Evolutionary conservation across 2,888 invertebrate genomes (phyloP), one percentile per base, ranked within the genome.

Genomic region (Euzophera pinguis): DNA sequence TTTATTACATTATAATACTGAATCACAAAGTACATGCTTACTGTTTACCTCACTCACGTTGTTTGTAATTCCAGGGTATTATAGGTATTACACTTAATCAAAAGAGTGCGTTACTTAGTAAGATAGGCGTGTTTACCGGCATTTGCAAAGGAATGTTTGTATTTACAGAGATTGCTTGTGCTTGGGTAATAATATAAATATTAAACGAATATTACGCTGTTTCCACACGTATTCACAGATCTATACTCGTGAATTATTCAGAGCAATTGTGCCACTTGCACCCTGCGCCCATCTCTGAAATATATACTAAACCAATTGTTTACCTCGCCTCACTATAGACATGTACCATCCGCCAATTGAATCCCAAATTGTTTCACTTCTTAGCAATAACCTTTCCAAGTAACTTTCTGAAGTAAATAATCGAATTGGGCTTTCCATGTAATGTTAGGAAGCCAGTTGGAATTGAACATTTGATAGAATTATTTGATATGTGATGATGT

Each of bases 211-310:
- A 84, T 82, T 75, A 79, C 67, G 56, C 68, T 78, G 80, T 83
- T 84, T 81, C 75, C 69, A 79, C 76, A 81, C 74, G 74, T 70
- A 73, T 81, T 72, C 77, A 84, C 79, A 80, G 80, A 80, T 80
- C 71, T 70, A 70, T 65, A 63, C 61, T 69, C 65, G 64, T 87
- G 84, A 86, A 89, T 87, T 63, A 87, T 88, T 88, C 86, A 88
- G 64, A 58, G 66, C 69, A 59, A 50, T 65, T 62, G 64, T 64
- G 68, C 67, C 59, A 62, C 63, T 67, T 62, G 57, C 60, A 58
- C 60, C 62, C 56, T 50, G 58, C 58, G 49, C 58, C 55, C 61
- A 53, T 58, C 63, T 63, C 61, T 54, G 50, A 53, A 57, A 52
- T 61, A 54, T 57, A 63, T 61, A 61, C 59, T 62, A 61, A 64